phyloP scores from a whole-genome alignment of 2,797 vertebrate genomes.

The Delichon dasypus region DNA sequence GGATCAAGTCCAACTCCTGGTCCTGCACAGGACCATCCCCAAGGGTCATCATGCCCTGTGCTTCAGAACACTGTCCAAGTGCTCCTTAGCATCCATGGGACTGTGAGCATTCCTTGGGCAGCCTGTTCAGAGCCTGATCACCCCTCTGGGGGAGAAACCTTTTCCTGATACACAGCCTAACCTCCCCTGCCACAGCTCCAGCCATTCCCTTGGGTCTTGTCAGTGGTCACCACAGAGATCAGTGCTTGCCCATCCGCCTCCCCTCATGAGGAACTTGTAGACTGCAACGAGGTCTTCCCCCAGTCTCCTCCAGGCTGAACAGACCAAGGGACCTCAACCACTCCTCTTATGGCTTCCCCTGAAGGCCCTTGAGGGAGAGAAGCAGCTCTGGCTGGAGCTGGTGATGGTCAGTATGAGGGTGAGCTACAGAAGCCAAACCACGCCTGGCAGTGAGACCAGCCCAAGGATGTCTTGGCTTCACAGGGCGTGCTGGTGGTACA shows the following conservation, averaged over 20 bases:
- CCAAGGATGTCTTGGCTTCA: not conserved
- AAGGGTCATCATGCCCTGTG: not conserved
- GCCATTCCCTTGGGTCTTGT: not conserved
- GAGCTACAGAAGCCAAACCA: not conserved
- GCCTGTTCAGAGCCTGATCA: not conserved
- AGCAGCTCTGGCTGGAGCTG: fast-evolving
- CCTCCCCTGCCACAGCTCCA: not conserved
- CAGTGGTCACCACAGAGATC: not conserved
- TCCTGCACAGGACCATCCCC: not conserved
- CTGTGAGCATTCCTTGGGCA: not conserved
- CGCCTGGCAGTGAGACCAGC: not conserved
- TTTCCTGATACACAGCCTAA: not conserved
- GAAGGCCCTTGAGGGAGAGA: not conserved
- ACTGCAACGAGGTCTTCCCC: not conserved
- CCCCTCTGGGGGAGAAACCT: not conserved
- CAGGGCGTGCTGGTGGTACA: fast-evolving
- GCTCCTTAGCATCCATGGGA: not conserved
- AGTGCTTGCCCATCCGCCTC: not conserved
- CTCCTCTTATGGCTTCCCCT: not conserved
- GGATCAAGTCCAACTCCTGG: not conserved
- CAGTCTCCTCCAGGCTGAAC: not conserved
- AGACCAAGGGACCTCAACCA: not conserved
- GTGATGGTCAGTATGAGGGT: not conserved
- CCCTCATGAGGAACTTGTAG: not conserved
- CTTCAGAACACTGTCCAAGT: not conserved